These are phyloP conservation scores for Sciurus vulgaris DNA, from an alignment of 2,797 vertebrate genomes.

Conservation along the genomic window DNA sequence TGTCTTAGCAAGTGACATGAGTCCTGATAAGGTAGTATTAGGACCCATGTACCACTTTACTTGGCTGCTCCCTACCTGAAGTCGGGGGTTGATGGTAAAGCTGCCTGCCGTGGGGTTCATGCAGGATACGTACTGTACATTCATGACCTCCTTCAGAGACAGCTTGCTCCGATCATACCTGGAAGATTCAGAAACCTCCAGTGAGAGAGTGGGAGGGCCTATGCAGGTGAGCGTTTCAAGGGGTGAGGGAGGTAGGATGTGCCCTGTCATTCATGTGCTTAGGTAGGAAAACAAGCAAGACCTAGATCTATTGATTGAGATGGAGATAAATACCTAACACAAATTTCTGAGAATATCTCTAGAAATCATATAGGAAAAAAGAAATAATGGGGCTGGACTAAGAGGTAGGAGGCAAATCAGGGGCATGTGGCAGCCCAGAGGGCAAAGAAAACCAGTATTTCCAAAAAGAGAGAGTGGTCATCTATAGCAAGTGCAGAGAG, in stretches of 20 bases:
- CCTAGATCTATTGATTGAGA: not conserved
- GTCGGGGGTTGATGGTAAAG: slow-evolving; percentile 97
- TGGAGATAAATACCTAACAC: not conserved
- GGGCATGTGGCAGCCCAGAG: not conserved
- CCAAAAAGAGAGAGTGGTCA: not conserved
- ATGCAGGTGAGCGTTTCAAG: not conserved
- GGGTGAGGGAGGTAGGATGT: not conserved
- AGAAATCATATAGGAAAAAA: not conserved
- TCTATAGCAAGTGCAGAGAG: not conserved
- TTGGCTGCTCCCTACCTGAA: slow-evolving; percentile 91
- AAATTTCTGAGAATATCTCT: not conserved
- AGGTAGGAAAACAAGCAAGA: not conserved
- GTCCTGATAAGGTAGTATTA: not conserved
- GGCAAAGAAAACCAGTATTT: not conserved
- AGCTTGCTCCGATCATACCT: slow-evolving; percentile 98
- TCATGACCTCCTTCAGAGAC: slow-evolving; percentile 95
- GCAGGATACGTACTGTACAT: slow-evolving; percentile 96
- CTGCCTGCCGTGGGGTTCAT: slow-evolving; percentile 97
- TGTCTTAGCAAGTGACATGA: not conserved
- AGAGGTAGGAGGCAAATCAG: not conserved
- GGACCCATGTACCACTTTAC: not conserved
- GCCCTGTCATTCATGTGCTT: not conserved
- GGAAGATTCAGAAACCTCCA: slow-evolving; percentile 1
- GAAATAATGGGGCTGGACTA: not conserved
- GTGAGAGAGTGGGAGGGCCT: not conserved